Base-by-base conservation (phyloP, 2,113 vertebrate genomes). In the Syngnathus floridae region DNA sequence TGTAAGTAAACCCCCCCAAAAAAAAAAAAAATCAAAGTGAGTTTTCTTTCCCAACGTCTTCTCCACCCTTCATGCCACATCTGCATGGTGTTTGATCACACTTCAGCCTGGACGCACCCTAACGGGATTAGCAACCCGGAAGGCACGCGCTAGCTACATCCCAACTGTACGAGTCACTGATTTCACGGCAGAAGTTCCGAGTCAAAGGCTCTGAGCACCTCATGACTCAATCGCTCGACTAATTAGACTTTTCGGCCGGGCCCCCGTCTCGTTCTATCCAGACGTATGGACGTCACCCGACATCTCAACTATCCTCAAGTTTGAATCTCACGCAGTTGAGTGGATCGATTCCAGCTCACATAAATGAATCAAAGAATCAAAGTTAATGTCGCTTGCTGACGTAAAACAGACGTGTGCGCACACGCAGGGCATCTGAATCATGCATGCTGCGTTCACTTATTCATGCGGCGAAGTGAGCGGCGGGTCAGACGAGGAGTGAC, bases 81-180 rank as follows among this genome's bases (percentile, higher is more conserved):
- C 77, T 74, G n/a, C 19, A 61, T 56, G 75, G 70, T 75, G 84
- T 85, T 88, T 89, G 87, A 86, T 88, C 84, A 86, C 31, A 10
- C 70, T 85, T 87, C 75, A 59, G 78, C 85, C 66, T 65, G 81
- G 82, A 80, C 62, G 73, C 76, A 43, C 76, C 73, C 83, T 80
- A 86, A 87, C 76, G 67, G 70, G 83, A 85, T 89, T 74, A 85
- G 66, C 67, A 66, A n/a, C 63, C 69, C 73, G 57, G 48, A 64
- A 13, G 60, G 74, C 37, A 26, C 45, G 26, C 71, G 16, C 62
- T 69, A 40, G 0, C 56, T 78, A 41, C 65, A 66, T 76, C 51
- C 14, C 41, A 71, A 69, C 69, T 74, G 74, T 73, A 26, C 7
- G 7, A 38, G 40, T 67, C 21, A 14, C 64, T 77, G 3, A 65